phyloP scores from a whole-genome alignment of 1,140 invertebrate genomes.

The Drosophila simulans region DNA sequence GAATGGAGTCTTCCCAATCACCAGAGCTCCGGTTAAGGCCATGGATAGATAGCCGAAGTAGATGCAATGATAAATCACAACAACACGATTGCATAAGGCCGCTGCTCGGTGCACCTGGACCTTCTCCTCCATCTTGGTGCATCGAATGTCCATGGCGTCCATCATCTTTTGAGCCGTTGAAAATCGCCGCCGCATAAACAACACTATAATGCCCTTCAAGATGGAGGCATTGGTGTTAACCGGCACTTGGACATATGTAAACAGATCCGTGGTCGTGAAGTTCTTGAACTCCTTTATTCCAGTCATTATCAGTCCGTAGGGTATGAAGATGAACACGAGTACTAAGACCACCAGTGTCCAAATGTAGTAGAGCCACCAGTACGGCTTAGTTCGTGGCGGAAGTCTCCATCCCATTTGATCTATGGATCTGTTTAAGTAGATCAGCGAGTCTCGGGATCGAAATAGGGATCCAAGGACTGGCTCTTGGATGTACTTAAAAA shows the following conservation, averaged over 20 bases:
- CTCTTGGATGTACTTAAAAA: conserved; percentile 9
- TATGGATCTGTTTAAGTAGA: neutral
- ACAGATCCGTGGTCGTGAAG: conserved; percentile 30
- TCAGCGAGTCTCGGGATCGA: conserved; percentile 4
- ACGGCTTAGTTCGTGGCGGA: neutral
- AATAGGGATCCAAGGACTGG: neutral
- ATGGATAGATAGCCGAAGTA: conserved; percentile 19
- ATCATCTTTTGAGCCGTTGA: conserved; percentile 8
- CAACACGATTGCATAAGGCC: conserved; percentile 1
- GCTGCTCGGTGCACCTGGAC: conserved; percentile 5
- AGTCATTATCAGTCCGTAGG: conserved; percentile 17
- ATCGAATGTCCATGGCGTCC: conserved; percentile 33
- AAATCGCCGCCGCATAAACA: conserved; percentile 1
- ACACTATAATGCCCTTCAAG: conserved; percentile 23
- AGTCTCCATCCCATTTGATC: conserved; percentile 22
- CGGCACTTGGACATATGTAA: conserved; percentile 31
- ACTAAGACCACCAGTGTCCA: conserved; percentile 6
- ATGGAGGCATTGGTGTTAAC: conserved; percentile 22
- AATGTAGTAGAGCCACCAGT: conserved; percentile 34
- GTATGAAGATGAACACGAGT: conserved; percentile 19
- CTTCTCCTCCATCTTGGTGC: conserved; percentile 10
- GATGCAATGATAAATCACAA: conserved; percentile 2
- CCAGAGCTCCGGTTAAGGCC: conserved; percentile 6
- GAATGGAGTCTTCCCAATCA: conserved; percentile 18
- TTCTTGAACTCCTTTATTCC: conserved; percentile 29